phyloP scores from a whole-genome alignment of 2,113 vertebrate species.

The Antechinus stuartii region DNA sequence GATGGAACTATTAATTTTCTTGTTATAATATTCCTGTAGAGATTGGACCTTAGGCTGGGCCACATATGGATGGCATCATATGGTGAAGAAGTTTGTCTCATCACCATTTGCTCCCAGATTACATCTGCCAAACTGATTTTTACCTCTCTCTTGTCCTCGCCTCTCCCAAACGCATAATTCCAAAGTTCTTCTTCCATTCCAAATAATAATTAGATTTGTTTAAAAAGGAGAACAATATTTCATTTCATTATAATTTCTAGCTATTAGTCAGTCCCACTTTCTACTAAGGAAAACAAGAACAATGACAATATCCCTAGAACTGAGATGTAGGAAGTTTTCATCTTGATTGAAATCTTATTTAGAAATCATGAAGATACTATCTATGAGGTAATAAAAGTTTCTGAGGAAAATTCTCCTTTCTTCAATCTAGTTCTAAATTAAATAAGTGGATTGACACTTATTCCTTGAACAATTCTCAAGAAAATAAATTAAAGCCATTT shows the following conservation, averaged over 20 bases:
- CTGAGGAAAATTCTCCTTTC: slow-evolving; percentile 7
- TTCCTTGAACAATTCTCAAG: background rate
- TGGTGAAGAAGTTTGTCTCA: background rate
- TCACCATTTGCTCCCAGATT: background rate
- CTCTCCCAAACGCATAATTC: background rate
- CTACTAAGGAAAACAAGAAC: background rate
- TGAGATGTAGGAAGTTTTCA: slow-evolving; percentile 1
- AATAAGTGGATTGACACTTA: background rate
- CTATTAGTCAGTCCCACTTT: background rate
- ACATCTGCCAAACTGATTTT: background rate
- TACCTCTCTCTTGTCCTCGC: background rate
- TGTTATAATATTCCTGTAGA: background rate
- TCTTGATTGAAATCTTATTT: slow-evolving; percentile 21
- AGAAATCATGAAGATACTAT: slow-evolving; percentile 31
- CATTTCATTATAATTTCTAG: background rate
- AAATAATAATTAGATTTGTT: slow-evolving; percentile 25
- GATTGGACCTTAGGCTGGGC: background rate
- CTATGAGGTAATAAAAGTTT: background rate
- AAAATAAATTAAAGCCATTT: background rate
- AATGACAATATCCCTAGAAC: background rate
- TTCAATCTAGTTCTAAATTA: background rate
- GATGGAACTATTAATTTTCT: background rate
- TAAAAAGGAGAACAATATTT: slow-evolving; percentile 41
- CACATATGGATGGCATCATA: background rate
- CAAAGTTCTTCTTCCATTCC: background rate